A percentile compares a stretch with the other conserved stretches of the same genome.
These are phyloP conservation scores for Dendrocopos noguchii DNA, from an alignment of 2,113 vertebrate species.

Conservation along the genomic window DNA sequence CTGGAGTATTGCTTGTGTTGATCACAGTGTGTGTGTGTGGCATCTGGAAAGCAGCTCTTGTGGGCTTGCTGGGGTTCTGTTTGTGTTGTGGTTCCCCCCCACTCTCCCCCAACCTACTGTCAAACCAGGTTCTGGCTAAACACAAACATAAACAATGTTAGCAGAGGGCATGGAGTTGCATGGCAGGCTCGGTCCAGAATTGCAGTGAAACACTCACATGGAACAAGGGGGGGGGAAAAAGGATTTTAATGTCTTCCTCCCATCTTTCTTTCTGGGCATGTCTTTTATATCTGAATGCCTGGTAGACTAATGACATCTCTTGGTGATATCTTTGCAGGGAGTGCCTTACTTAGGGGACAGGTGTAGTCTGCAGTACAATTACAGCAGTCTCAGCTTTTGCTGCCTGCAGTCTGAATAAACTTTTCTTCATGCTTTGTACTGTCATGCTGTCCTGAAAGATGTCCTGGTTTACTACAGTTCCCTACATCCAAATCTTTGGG, in stretches of 20 bases:
- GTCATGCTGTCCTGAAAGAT: slow-evolving; percentile 61
- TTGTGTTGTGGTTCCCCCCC: not conserved
- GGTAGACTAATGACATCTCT: slow-evolving; percentile 57
- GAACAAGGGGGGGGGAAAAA: not conserved
- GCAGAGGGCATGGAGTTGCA: not conserved
- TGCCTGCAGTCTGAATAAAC: slow-evolving; percentile 59
- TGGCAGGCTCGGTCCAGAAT: not conserved
- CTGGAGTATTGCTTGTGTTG: not conserved
- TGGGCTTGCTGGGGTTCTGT: too few relatives aligned
- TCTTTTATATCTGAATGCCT: slow-evolving; percentile 28
- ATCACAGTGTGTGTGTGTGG: not conserved
- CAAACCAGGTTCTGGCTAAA: not conserved
- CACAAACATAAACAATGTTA: not conserved
- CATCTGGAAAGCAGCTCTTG: not conserved
- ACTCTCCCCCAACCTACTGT: fast-evolving
- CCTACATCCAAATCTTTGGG: slow-evolving; percentile 28
- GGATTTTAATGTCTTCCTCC: not conserved
- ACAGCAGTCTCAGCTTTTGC: slow-evolving; percentile 57
- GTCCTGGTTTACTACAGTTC: slow-evolving; percentile 38
- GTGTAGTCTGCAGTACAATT: slow-evolving; percentile 50
- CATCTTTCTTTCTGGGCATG: slow-evolving; percentile 29
- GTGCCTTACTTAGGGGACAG: slow-evolving; percentile 57
- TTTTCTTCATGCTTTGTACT: slow-evolving; percentile 56
- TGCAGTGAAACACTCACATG: not conserved
- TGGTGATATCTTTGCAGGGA: slow-evolving; percentile 57